Evolutionary conservation across 2,797 vertebrate species (phyloP), one percentile per base, ranked within the genome.

Genomic region (Poecile montanus): DNA sequence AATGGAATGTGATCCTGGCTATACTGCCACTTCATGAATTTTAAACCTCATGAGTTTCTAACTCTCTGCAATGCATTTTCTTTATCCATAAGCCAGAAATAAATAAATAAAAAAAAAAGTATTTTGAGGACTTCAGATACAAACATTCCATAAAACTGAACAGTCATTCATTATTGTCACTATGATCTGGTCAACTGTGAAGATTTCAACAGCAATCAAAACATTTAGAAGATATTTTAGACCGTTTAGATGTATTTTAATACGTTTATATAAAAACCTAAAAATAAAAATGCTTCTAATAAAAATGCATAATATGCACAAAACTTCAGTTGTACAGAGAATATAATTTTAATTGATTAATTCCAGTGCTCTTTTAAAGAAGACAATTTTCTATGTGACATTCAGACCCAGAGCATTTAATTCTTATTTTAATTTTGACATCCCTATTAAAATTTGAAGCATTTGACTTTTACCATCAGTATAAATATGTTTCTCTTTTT

Each of bases 401-500:
- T 66, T 73, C 22, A 53, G 40, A 83, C 74, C 44, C 11, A 91
- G 72, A 90, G 16, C 29, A 73, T 76, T 76, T 79, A 5, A 78
- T 81, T 76, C 61, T 17, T 78, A 25, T 75, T 94, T 79, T 90
- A 73, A 79, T 94, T 87, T 78, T 70, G 19, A 83, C 53, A 82
- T 62, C 29, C 44, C 13, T 70, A 62, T 79, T 85, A 82, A 94
- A 89, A 85, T 62, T 25, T 70, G 45, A 83, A 85, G 53, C 63
- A 88, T 93, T 85, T 88, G 36, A 67, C 36, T 91, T 95, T 91
- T 75, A 66, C 74, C 66, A 75, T 51, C 58, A 61, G 58, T 82
- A 74, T 13, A 78, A 94, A 91, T 77, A 74, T 60, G 60, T 73
- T 87, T 82, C 56, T 74, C 38, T 94, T 91, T 89, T 77, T 75